phyloP scores from a whole-genome alignment of 1,140 invertebrate genomes.

The Callitettix versicolor region DNA sequence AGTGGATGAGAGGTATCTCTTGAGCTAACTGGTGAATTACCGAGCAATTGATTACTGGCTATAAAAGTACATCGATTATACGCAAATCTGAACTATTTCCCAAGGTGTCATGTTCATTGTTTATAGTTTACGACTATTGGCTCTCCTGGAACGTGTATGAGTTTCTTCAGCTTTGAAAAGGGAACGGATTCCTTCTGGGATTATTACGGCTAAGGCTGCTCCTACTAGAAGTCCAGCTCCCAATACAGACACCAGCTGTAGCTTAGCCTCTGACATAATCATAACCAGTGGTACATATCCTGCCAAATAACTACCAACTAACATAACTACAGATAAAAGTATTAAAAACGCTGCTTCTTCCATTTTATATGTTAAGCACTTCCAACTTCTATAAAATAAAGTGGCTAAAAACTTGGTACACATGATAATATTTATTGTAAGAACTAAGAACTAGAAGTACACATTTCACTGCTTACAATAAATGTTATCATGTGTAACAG shows the following conservation, averaged over 20 bases:
- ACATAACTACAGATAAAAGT: conserved; percentile 78
- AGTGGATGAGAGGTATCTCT: no score
- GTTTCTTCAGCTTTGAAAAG: no score
- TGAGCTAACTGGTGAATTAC: no score
- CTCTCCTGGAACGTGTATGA: no score
- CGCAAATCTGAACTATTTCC: not conserved
- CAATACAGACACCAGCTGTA: conserved; percentile 81
- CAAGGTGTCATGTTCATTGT: not conserved
- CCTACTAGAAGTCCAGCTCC: conserved; percentile 96
- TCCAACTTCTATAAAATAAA: no score
- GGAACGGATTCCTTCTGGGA: conserved; percentile 93
- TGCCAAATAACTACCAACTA: conserved; percentile 86
- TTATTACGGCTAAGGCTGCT: conserved; percentile 93
- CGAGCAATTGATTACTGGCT: not conserved
- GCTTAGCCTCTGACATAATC: conserved; percentile 80
- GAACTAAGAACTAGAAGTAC: no score
- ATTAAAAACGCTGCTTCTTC: conserved; percentile 72
- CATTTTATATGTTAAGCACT: conserved; percentile 46
- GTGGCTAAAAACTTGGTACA: no score
- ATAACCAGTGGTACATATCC: conserved; percentile 89
- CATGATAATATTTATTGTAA: no score
- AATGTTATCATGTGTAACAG: no score
- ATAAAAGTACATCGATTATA: not conserved
- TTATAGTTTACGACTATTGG: no score
- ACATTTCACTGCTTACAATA: no score